A percentile compares a stretch with the other conserved stretches of the same genome.
Conservation (phyloP, 2,113 vertebrate genomes). For the Phrynosoma platyrhinos region DNA sequence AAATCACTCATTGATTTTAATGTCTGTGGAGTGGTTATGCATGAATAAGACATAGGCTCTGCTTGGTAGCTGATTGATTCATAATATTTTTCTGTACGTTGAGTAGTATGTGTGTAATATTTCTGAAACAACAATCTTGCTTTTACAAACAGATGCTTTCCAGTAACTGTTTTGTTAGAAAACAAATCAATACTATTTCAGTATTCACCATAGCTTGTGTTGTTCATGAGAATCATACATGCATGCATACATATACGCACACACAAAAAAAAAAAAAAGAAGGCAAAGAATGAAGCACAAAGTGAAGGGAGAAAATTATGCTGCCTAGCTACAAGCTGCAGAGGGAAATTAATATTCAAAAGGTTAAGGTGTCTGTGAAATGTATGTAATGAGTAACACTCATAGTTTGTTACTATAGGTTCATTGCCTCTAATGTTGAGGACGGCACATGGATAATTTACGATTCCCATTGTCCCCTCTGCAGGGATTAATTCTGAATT, state of each 20-base stretch:
- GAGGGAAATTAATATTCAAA: constrained; percentile 92
- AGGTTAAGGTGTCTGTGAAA: constrained; percentile 94
- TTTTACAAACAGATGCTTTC: constrained; percentile 51
- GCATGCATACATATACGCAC: constrained; percentile 27
- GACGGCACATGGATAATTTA: constrained; percentile 95
- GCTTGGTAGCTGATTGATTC: constrained; percentile 36
- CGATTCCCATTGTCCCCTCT: constrained; percentile 95
- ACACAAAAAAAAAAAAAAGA: constrained; percentile 43
- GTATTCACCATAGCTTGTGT: constrained; percentile 53
- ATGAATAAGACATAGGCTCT: constrained; percentile 24
- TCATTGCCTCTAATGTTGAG: constrained; percentile 91
- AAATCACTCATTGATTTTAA: constrained; percentile 35
- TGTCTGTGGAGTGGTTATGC: not conserved
- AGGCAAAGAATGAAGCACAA: constrained; percentile 56
- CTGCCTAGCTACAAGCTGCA: constrained; percentile 77
- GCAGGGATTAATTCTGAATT: constrained; percentile 99
- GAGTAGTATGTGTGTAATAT: constrained; percentile 41
- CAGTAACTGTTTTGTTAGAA: constrained; percentile 55
- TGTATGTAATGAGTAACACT: constrained; percentile 93
- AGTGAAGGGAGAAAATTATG: constrained; percentile 67
- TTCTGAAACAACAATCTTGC: constrained; percentile 47
- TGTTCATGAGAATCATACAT: constrained; percentile 63
- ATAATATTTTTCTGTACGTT: constrained; percentile 44
- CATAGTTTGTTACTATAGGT: constrained; percentile 95
- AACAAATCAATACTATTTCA: constrained; percentile 68